Evolutionary conservation across 2,888 invertebrate genomes (phyloP).

Genomic region (Galerucella pusilla): DNA sequence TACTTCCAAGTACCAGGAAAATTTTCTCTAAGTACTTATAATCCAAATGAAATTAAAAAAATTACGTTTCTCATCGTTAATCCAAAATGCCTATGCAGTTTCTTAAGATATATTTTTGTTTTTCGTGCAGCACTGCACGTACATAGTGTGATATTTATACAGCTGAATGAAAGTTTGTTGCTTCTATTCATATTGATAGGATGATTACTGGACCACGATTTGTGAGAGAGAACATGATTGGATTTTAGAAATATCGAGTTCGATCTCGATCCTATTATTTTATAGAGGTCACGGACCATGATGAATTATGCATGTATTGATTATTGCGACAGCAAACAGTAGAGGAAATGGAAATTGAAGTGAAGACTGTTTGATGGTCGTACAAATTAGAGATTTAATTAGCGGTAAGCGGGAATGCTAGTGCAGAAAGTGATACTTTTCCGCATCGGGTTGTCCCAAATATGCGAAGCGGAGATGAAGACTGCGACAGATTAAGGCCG

Average conservation of each 20-base stretch:
- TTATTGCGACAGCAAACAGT: background rate
- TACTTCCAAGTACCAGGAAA: no score
- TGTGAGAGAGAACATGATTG: background rate
- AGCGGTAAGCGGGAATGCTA: background rate
- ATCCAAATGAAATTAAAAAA: no score
- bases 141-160: background rate
- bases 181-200: background rate
- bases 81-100: no score
- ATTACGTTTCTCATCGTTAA: no score
- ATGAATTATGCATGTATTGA: background rate
- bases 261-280: background rate
- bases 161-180: background rate
- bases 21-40: no score
- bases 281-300: background rate
- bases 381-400: no score
- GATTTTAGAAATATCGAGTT: background rate
- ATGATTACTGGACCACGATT: background rate
- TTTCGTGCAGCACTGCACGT: no score
- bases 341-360: background rate
- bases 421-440: background rate
- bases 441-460: no score
- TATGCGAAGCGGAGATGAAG: no score
- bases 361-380: background rate
- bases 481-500: no score
- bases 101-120: no score